These are phyloP conservation scores for Cheiracanthium punctorium DNA, from an alignment of 2,888 invertebrate species.

Conservation along the genomic window DNA sequence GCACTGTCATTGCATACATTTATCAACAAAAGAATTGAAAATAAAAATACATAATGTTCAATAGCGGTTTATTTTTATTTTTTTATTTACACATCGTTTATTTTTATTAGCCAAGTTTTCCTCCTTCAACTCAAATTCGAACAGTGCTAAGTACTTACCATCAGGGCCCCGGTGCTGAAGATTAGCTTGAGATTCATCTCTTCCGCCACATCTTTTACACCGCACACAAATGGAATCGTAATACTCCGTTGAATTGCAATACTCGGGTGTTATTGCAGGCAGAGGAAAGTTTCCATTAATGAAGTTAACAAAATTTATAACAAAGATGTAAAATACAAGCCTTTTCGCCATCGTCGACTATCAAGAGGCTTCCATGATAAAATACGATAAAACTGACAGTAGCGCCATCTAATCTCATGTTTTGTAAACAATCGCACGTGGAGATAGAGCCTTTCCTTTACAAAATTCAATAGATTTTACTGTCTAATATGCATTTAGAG, in stretches of 20 bases:
- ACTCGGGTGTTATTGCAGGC: conserved; percentile 50
- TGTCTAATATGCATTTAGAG: too few species aligned
- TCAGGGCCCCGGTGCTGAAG: conserved; percentile 42
- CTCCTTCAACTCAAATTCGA: too few species aligned
- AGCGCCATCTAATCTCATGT: conserved; percentile 55
- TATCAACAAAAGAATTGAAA: too few species aligned
- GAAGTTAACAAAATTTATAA: conserved; percentile 20
- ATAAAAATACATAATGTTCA: too few species aligned
- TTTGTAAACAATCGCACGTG: conserved; percentile 65
- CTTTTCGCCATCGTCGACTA: conserved; percentile 24
- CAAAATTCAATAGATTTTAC: too few species aligned
- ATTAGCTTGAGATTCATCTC: conserved; percentile 40
- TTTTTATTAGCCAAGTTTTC: too few species aligned
- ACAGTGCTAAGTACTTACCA: conserved; percentile 34
- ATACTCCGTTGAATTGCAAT: conserved; percentile 52
- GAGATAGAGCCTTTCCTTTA: not conserved
- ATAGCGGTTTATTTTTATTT: too few species aligned
- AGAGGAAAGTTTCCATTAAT: conserved; percentile 38
- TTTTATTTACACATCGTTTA: too few species aligned
- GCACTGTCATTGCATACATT: too few species aligned
- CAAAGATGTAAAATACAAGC: conserved; percentile 22
- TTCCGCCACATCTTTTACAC: conserved; percentile 53
- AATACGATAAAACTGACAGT: conserved; percentile 22
- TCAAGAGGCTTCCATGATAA: conserved; percentile 20
- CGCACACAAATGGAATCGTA: conserved; percentile 56